Base-by-base conservation (phyloP, 2,797 vertebrate genomes). In the Acanthopagrus latus region DNA sequence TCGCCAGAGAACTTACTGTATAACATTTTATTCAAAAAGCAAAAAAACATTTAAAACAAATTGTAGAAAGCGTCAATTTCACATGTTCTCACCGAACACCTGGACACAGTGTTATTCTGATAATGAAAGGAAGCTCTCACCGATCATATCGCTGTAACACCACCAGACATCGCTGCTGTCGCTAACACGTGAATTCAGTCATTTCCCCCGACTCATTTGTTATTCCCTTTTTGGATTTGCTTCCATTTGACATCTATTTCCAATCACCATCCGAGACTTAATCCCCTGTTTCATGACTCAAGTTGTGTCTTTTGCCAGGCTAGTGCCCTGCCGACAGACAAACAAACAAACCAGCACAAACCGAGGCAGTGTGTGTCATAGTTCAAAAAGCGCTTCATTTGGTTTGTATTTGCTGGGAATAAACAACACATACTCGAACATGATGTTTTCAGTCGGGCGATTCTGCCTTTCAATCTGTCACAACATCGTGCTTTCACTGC, bases 271-370 rank as follows among this genome's bases (percentile, higher is more conserved):
- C 4, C 25, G 1, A 75, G 78, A 46, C 56, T 17, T 27, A 78
- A 74, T 82, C 69, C 74, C 70, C 27, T 60, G 27, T 82, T 71
- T 57, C 47, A 29, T 82, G 78, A 65, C 77, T 47, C 48, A 16
- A 44, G 33, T 78, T 50, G 41, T 60, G 58, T 74, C 68, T 48
- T 68, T 27, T 7, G 7, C 74, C 66, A 52, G 54, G 20, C 44
- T 66, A 59, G 44, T 59, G 60, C 76, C 12, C 55, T 62, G 58
- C 63, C 16, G 43, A 65, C 41, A 67, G 27, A 63, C 68, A 71
- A 71, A 57, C 47, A 76, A 64, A 43, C n/a, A 5, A 48, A 38
- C 55, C 43, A 29, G 13, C 41, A 80, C 43, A 20, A 71, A 74
- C 71, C 29, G 72, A 80, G 70, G 8, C 66, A 59, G 41, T 8